Evolutionary conservation across 2,888 invertebrate genomes (phyloP), one percentile per base, ranked within the genome.

Genomic region (Rotaria socialis): DNA sequence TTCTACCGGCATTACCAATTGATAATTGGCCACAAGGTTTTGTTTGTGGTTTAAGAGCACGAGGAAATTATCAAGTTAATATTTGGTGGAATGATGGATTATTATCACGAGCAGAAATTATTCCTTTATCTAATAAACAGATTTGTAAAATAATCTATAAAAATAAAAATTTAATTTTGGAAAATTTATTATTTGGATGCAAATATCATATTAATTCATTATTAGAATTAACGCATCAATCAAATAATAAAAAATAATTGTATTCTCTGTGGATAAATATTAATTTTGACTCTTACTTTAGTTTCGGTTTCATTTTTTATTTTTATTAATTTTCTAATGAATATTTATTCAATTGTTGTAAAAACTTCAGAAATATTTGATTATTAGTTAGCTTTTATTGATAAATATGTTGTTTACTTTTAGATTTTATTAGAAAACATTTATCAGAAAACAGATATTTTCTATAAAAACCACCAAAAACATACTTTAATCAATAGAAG

Each of bases 1-100:
- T 80, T n/a, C n/a, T 80, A 80, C 80, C 80, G n/a, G 80, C 80
- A 41, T 47, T 80, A 47, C 80, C 80, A 6, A 5, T 35, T 35
- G 10, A 22, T 43, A 11, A n/a, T 80, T 80, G 80, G 80, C 80
- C 80, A 11, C 10, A 22, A 47, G 80, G 80, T 80, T 80, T n/a
- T 43, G 80, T 80, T 22, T n/a, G n/a, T 24, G 80, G 80, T 43
- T 47, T 80, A 47, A 22, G 80, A 80, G 80, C 80, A n/a, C 80
- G 80, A n/a, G 80, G 80, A 47, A 47, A 47, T n/a, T 80, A 47
- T 80, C 10, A 80, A 43, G 80, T 80, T 4, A 14, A 80, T n/a
- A 47, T 80, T 47, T n/a, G 11, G n/a, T 80, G 80, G 80, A 14
- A 11, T n/a, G 3, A 80, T 43, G 47, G 47, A 47, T 35, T 24